Evolutionary conservation across 2,113 vertebrate species (phyloP), one percentile per base, ranked within the genome.

Genomic region (Cynoglossus semilaevis): DNA sequence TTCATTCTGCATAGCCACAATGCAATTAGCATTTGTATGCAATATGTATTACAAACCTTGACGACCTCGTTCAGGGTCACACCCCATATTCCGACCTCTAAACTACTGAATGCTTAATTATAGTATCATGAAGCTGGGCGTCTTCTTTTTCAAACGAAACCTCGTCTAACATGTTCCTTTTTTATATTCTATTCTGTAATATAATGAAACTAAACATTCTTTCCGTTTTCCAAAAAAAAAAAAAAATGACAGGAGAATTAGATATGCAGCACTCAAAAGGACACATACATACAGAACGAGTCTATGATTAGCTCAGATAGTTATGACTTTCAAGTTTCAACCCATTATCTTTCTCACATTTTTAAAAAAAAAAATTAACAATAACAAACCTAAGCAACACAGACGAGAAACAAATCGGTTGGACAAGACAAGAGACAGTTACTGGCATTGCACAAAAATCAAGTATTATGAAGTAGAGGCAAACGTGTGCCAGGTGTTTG

Each of bases 1-100:
- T 72, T 85, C 64, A 75, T 70, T 72, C 73, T 87, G 81, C 86
- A 88, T 87, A 85, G 84, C 81, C 69, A 38, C 68, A 69, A 81
- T 81, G 65, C 68, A 60, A 15, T 70, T 57, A 72, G 78, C 45
- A 63, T 75, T 69, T 77, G 36, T 70, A 76, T 82, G 75, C 55
- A 73, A 68, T 53, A 70, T 29, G 60, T 64, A 42, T 59, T 15
- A 52, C 66, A 76, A 72, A 76, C 70, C 62, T 69, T 34, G 8
- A 44, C 22, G 60, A 34, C 58, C 51, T 52, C 37, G 47, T 62
- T 38, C 22, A 41, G 13, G 45, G 46, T 58, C 29, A 44, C 44
- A 53, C 22, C 37, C 59, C 58, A 67, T 53, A 55, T 37, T 52
- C 51, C 40, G 13, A 44, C 10, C 38, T 62, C 56, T 76, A 85